Conservation (phyloP, 1,140 invertebrate species). For the Hycleus phaleratus region DNA sequence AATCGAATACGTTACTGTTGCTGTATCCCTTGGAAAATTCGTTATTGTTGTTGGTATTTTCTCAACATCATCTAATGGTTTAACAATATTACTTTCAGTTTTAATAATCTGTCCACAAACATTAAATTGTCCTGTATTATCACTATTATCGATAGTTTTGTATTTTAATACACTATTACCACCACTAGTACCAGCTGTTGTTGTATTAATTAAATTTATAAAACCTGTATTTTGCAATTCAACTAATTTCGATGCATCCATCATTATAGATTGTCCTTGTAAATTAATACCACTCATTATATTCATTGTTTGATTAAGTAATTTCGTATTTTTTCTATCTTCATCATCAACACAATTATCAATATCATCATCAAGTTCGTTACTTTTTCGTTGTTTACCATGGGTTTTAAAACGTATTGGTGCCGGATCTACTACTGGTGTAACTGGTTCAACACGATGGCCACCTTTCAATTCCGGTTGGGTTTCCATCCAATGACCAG, state of each 20-base stretch:
- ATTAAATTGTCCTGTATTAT: background rate
- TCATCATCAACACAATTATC: background rate
- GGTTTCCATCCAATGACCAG: conserved; percentile 40
- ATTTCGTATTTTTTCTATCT: conserved; percentile 2
- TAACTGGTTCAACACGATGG: conserved; percentile 39
- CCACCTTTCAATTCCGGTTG: conserved; percentile 39
- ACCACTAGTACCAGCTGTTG: background rate
- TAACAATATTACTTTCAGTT: background rate
- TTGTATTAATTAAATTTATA: conserved; percentile 17
- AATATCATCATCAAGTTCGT: background rate
- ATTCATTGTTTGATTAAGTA: conserved; percentile 14
- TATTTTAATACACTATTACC: background rate
- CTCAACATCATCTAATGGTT: background rate
- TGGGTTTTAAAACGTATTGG: conserved; percentile 38
- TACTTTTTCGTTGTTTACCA: conserved; percentile 24
- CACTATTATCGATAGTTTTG: background rate
- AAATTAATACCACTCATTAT: conserved; percentile 29
- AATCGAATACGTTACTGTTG: conserved; percentile 7
- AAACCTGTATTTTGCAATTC: conserved; percentile 25
- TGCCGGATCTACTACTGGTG: conserved; percentile 31
- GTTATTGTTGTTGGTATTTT: background rate
- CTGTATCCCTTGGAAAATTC: background rate
- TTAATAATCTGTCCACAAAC: no score
- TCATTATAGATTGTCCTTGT: conserved; percentile 20
- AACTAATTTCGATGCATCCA: conserved; percentile 26